Evolutionary conservation across 2,888 invertebrate species (phyloP), one percentile per base, ranked within the genome.

Genomic region (Hirtodrosophila cameraria): DNA sequence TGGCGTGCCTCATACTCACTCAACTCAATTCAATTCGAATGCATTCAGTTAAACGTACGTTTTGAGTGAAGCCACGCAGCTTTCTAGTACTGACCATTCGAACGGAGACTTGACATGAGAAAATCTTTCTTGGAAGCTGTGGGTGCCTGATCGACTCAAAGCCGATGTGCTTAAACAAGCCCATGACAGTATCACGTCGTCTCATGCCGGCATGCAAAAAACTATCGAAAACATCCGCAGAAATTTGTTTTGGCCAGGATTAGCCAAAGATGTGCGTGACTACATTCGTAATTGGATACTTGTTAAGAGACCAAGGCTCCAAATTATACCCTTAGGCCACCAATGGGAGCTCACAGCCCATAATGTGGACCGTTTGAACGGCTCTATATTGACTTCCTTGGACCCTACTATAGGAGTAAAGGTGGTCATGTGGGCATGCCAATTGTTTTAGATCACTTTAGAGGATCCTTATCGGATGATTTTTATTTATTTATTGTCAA

Each of bases 171-270:
- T 52, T 35, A 52, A 52, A n/a, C 35, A 53, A 27, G 39, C 50
- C 4, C 46, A 48, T 35, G 45, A 53, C n/a, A 39, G 27, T 13
- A 2, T 20, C 6, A 15, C 18, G 2, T 48, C 43, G 2, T 30
- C 55, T n/a, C 55, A 61, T 4, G 30, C 13, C 2, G 58, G 52
- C 2, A 48, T 48, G 48, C 46, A 50, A 7, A 63, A 63, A 27
- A 46, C 53, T 2, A 41, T 58, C 3, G 36, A 46, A 5, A 41
- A 28, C 25, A 3, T 52, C 1, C 28, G 52, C n/a, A 7, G 45
- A 12, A 16, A 49, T 28, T 15, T 60, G 5, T 54, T 53, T 16
- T 64, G 53, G 48, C 49, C 60, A n/a, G 63, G 43, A 1, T 30
- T 61, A 5, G 49, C 41, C 3, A 49, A 41, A 12, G 49, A 49